Evolutionary conservation across 2,797 vertebrate species (phyloP).

Genomic region (Erithacus rubecula): DNA sequence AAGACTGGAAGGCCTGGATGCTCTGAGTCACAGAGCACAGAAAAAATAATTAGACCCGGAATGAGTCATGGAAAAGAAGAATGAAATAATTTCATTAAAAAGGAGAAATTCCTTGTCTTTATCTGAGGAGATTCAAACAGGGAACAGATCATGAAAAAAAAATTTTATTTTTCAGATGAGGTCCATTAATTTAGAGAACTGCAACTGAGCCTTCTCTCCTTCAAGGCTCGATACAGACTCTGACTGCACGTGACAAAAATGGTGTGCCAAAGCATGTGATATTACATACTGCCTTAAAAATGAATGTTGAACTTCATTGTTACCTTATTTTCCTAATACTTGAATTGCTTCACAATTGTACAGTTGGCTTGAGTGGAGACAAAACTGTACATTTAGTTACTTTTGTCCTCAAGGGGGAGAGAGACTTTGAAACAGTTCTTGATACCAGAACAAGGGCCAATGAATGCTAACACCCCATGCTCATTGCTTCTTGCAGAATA

Average conservation of each 20-base stretch:
- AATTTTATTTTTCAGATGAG: neutral
- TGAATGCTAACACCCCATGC: neutral
- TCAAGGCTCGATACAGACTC: neutral
- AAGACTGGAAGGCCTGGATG: neutral
- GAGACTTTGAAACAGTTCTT: neutral
- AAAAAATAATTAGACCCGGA: neutral
- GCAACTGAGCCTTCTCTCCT: neutral
- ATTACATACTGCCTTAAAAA: neutral
- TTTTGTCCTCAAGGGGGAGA: neutral
- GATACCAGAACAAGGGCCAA: neutral
- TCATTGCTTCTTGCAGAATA: neutral
- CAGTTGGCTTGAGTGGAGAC: neutral
- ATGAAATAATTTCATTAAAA: neutral
- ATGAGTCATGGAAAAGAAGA: neutral
- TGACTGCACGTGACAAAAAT: neutral
- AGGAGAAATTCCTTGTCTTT: neutral
- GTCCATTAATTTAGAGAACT: neutral
- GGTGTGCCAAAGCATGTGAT: neutral
- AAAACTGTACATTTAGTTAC: neutral
- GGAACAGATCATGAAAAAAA: neutral
- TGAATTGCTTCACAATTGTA: neutral
- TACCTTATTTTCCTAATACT: neutral
- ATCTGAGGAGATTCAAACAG: neutral
- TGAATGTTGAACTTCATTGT: neutral
- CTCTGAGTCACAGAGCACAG: neutral